Conservation (phyloP, 1,140 invertebrate species). For the Platyscapa corneri region DNA sequence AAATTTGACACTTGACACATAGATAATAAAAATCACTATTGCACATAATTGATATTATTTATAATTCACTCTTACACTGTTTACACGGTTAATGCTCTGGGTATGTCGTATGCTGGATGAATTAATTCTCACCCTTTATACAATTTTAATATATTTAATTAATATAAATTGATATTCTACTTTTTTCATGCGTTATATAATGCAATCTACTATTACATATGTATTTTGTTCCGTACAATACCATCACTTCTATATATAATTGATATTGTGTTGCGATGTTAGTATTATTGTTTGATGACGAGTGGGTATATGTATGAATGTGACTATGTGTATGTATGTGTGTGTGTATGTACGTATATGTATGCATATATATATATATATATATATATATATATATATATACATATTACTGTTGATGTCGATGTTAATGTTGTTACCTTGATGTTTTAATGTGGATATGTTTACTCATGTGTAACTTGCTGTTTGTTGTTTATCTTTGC, state of each 20-base stretch:
- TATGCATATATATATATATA: conserved; percentile 56
- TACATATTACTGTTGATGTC: conserved; percentile 62
- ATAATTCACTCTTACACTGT: conserved; percentile 69
- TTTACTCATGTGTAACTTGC: conserved; percentile 74
- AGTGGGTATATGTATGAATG: conserved; percentile 39
- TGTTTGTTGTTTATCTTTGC: conserved; percentile 75
- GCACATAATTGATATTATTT: conserved; percentile 69
- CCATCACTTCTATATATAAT: conserved; percentile 58
- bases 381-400: conserved; percentile 58
- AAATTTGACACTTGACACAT: conserved; percentile 16
- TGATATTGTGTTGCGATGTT: conserved; percentile 66
- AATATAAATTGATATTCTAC: conserved; percentile 23
- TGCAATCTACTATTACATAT: conserved; percentile 1
- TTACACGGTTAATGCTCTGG: conserved; percentile 73
- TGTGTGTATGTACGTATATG: conserved; percentile 53
- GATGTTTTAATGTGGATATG: conserved; percentile 71
- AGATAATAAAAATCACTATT: conserved; percentile 53
- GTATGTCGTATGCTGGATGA: conserved; percentile 75
- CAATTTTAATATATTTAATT: conserved; percentile 20
- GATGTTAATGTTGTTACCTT: conserved; percentile 60
- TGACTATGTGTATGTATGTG: conserved; percentile 34
- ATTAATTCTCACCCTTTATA: conserved; percentile 60
- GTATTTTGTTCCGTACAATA: conserved; percentile 59
- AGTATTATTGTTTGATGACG: conserved; percentile 64
- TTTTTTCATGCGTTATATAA: conserved; percentile 49